A percentile compares a stretch with the other conserved stretches of the same genome.
phyloP scores from a whole-genome alignment of 2,888 invertebrate species.

The Rotaria magnacalcarata region DNA sequence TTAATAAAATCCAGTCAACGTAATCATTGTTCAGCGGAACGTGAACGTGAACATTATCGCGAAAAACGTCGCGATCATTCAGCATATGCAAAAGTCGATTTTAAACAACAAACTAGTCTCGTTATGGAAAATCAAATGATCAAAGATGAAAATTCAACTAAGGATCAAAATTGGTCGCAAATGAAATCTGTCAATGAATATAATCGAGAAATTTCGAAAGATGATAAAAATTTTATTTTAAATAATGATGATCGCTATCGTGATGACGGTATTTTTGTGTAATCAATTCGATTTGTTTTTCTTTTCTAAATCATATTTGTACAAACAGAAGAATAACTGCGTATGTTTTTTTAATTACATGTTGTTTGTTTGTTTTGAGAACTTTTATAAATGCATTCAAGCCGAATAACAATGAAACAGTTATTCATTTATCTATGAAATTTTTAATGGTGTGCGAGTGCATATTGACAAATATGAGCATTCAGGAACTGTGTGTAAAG shows the following conservation, averaged over 20 bases:
- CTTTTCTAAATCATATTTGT: neutral
- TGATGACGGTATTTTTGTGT: slow-evolving; percentile 3
- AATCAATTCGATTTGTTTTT: neutral
- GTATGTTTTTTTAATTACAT: neutral
- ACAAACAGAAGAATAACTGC: neutral
- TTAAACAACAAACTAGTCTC: neutral
- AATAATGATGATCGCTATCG: neutral
- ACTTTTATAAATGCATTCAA: neutral
- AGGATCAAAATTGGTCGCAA: neutral
- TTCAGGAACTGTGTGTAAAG: no score
- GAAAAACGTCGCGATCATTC: neutral
- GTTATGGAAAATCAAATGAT: neutral
- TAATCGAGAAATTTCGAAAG: neutral
- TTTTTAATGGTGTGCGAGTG: no score
- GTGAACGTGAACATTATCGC: neutral
- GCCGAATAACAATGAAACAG: no score
- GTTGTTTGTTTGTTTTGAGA: slow-evolving; percentile 28
- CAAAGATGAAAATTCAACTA: neutral
- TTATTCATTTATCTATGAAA: no score
- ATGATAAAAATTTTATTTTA: neutral
- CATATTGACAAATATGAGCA: no score
- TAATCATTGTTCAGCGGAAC: slow-evolving; percentile 16
- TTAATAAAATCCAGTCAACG: neutral
- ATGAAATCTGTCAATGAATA: neutral
- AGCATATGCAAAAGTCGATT: neutral